Percentiles rank a stretch among this genome's conserved stretches.
These are phyloP conservation scores for Ooceraea biroi DNA, from an alignment of 1,140 invertebrate genomes.

Conservation along the genomic window DNA sequence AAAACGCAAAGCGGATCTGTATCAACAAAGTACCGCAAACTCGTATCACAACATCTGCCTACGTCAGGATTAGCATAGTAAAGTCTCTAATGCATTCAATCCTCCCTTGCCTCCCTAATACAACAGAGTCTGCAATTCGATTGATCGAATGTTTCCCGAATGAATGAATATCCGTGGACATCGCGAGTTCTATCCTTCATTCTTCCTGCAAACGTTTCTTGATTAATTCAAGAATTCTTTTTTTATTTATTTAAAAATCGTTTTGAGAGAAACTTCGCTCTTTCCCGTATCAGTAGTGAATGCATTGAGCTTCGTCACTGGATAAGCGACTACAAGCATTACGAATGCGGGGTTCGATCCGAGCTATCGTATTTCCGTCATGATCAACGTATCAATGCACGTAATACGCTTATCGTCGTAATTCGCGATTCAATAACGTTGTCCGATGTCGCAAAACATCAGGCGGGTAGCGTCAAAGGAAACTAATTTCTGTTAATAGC, in stretches of 20 bases:
- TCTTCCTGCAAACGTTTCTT: not conserved
- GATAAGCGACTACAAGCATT: not conserved
- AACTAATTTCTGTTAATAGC: constrained; percentile 73
- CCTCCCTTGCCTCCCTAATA: not conserved
- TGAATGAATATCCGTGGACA: not conserved
- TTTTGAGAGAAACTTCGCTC: not conserved
- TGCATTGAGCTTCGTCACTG: not conserved
- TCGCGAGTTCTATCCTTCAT: too few species aligned
- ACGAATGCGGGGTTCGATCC: not conserved
- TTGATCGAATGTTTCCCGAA: not conserved
- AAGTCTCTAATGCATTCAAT: not conserved
- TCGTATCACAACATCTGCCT: constrained; percentile 29
- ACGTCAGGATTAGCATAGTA: constrained; percentile 39
- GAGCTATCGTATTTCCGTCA: constrained; percentile 20
- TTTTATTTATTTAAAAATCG: not conserved
- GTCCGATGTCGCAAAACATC: not conserved
- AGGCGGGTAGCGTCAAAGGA: not conserved
- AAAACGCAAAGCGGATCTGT: constrained; percentile 1
- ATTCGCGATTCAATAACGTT: constrained; percentile 32
- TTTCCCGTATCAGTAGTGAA: not conserved
- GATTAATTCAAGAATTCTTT: not conserved
- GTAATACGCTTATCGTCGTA: not conserved
- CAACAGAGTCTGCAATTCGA: not conserved
- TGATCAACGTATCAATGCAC: not conserved
- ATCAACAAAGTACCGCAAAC: constrained; percentile 41